Evolutionary conservation across 2,888 invertebrate species (phyloP).

Genomic region (Anticlea derivata): DNA sequence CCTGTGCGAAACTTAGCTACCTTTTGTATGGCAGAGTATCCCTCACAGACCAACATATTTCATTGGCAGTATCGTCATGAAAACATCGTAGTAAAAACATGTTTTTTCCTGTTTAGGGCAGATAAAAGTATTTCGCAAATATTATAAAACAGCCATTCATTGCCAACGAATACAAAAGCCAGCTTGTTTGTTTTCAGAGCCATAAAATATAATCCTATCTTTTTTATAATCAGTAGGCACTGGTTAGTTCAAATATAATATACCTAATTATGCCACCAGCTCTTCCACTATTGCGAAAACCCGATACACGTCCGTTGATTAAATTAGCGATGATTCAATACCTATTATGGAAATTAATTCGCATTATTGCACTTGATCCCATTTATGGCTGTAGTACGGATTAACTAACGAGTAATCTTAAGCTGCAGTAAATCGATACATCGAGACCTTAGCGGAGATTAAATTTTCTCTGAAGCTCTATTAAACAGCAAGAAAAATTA

Average conservation of each 20-base stretch:
- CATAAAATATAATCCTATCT: too few species aligned
- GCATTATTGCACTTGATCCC: slow-evolving; percentile 56
- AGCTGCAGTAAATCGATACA: too few species aligned
- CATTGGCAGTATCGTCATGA: neutral
- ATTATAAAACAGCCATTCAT: slow-evolving; percentile 22
- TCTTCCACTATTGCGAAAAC: neutral
- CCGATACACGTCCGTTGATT: neutral
- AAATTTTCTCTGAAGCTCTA: too few species aligned
- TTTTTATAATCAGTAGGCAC: too few species aligned
- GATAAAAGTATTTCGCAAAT: slow-evolving; percentile 1
- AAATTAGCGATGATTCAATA: slow-evolving; percentile 12
- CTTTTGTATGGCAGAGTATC: neutral
- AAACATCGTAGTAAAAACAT: slow-evolving; percentile 27
- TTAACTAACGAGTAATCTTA: slow-evolving; percentile 19
- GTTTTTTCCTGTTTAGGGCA: slow-evolving; percentile 26
- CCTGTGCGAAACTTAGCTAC: slow-evolving; percentile 15
- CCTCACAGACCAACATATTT: slow-evolving; percentile 7
- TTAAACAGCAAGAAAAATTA: too few species aligned
- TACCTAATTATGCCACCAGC: too few species aligned
- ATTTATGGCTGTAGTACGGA: slow-evolving; percentile 38
- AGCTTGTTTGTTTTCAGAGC: neutral
- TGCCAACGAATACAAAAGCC: neutral
- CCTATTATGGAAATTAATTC: slow-evolving; percentile 39
- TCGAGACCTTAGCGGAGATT: too few species aligned
- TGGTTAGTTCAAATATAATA: neutral